Base-by-base conservation (phyloP, 2,888 invertebrate species). In the Elysia crispata region DNA sequence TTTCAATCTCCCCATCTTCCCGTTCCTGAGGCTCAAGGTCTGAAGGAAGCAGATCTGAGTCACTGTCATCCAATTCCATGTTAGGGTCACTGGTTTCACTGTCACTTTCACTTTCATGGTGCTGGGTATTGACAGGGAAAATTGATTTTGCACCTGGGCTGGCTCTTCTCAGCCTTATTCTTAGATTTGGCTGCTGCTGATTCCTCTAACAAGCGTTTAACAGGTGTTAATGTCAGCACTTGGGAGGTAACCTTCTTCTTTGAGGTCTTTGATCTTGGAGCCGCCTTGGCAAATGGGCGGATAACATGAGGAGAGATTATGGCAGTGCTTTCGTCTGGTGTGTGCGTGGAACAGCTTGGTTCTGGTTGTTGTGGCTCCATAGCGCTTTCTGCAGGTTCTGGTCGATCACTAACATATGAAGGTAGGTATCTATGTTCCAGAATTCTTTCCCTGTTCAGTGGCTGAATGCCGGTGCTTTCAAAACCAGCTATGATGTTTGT, bases 401-500 rank as follows among this genome's bases (percentile, higher is more conserved):
- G 73, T 50, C 73, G 33, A 28, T 73, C 73, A 23, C 25, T 73
- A 54, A 31, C 18, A 54, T 54, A 73, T 41, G 73, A 15, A 20
- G 11, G 57, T 20, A 54, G n/a, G 57, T 20, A 75, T 15, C 31
- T 33, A 31, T 62, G 18, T 15, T 78, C 78, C n/a, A 41, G 6
- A 41, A 62, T 41, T 13, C 25, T 28, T 25, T 82, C 41, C 60
- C n/a, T 15, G 54, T 82, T 72, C n/a, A 77, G 41, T 5, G 82
- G 82, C 23, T 30, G 70, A n/a, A 82, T 70, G 50, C 82, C 80
- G 18, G 82, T 69, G 1, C 28, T 49, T 31, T 60, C 50, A 60
- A 82, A 82, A n/a, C 73, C 77, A 49, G 77, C 33, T n/a, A 80
- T 67, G 25, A 80, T 82, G 75, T 80, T 80, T n/a, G 20, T 70